Evolutionary conservation across 30 jellyfish, hydroid and myxozoan genomes (phyloP), one percentile per base, ranked within the genome.

Genomic region (Hydractinia echinata): DNA sequence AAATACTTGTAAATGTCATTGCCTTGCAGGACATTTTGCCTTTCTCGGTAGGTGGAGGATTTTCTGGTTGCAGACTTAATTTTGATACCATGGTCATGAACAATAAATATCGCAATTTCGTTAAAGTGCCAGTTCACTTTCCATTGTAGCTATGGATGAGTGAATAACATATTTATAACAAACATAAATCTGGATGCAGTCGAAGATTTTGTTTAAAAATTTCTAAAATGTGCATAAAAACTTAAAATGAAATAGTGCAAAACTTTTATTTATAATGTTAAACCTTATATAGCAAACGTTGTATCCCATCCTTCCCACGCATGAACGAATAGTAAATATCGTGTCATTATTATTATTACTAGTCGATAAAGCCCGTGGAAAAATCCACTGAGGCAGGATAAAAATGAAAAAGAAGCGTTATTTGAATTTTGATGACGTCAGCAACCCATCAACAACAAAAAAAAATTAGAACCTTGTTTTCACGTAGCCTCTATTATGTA

Each of bases 301-400:
- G 82, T 73, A 20, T 73, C 82, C 15, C 82, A 73, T 21, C 82
- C 73, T 11, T 19, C 50, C 82, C 82, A 73, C 10, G 74, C 82
- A 73, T 73, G 82, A 50, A 73, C 18, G 20, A 73, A 50, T 51
- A 50, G 73, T 16, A 73, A 0, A 20, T 73, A 13, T 10, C n/a
- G n/a, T 11, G 73, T 50, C n/a, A 51, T 73, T 10, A 51, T 11
- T 10, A 14, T 20, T 67, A 11, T 20, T 67, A 10, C 48, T 10
- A 11, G 18, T 67, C 44, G 44, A 30, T 30, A 30, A 30, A 30
- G 44, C 44, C 44, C 44, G 44, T 30, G 44, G 44, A 30, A 30
- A 30, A 30, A 30, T 30, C 2, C 44, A 30, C 44, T 30, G 44
- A 30, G 44, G 44, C 44, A 30, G 44, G 44, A 30, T 30, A 30